A percentile compares a stretch with the other conserved stretches of the same genome.
Evolutionary conservation across 30 jellyfish, hydroid and myxozoan species (phyloP).

Genomic region (Nemopilema nomurai): DNA sequence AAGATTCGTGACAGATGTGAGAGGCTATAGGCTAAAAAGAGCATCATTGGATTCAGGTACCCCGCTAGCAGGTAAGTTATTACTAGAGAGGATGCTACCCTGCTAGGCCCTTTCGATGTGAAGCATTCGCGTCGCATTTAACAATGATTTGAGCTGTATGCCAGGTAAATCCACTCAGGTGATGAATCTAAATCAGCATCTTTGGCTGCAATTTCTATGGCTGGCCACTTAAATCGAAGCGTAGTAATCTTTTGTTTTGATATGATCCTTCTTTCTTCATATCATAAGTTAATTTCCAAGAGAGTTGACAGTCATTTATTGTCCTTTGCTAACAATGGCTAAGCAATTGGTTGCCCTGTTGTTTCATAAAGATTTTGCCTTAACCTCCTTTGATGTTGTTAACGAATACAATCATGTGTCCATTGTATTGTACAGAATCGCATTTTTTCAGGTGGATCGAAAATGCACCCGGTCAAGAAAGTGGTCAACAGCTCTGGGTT

Average conservation of each 20-base stretch:
- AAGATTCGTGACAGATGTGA: constrained; percentile 36
- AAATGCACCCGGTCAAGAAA: not conserved
- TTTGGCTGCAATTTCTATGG: not conserved
- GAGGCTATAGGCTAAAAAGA: constrained; percentile 44
- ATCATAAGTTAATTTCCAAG: no score
- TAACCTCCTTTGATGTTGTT: not conserved
- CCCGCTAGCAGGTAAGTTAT: not conserved
- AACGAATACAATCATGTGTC: not conserved
- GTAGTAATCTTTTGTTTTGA: no score
- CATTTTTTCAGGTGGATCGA: not conserved
- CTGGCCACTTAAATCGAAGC: no score
- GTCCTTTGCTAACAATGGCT: no score
- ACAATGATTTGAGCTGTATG: not conserved
- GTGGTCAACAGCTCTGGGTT: not conserved
- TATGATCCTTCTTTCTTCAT: no score
- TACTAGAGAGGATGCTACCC: not conserved
- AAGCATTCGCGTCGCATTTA: not conserved
- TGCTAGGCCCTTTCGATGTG: not conserved
- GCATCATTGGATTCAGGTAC: constrained; percentile 20
- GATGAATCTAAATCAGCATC: no score
- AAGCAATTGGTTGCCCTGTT: not conserved
- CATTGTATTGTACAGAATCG: not conserved
- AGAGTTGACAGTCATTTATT: no score
- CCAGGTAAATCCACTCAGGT: no score
- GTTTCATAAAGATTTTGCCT: not conserved